These are phyloP conservation scores for Eunapius fragilis DNA, from an alignment of 37 sponge, comb jelly and placozoan genomes.

Conservation along the genomic window DNA sequence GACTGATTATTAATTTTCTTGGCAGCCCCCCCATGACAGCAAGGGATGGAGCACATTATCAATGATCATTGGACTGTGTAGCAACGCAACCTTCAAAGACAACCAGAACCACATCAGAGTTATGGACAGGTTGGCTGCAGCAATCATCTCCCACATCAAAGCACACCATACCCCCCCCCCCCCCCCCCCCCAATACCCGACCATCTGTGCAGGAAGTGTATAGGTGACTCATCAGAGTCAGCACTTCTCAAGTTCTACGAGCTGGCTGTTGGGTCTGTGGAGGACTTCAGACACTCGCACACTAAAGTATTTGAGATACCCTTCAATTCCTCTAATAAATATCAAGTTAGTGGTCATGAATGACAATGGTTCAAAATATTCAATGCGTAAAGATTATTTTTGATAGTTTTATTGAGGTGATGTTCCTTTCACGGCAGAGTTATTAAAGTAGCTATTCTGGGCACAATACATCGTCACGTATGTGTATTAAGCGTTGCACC, in stretches of 20 bases:
- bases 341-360: conserved; percentile 37
- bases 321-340: conserved; percentile 98
- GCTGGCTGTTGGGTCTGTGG: conserved; percentile 74
- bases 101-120: conserved; percentile 61
- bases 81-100: conserved; percentile 81
- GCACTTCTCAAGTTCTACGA: conserved; percentile 96
- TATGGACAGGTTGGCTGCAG: conserved; percentile 66
- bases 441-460: no score
- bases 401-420: no score
- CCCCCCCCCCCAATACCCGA: neutral
- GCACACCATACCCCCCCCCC: no score
- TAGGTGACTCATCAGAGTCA: conserved; percentile 94
- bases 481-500: neutral
- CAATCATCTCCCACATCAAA: neutral
- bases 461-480: no score
- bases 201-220: conserved; percentile 53
- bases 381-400: no score
- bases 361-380: no score
- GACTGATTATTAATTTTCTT: neutral
- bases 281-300: conserved; percentile 52
- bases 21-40: conserved; percentile 22
- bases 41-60: conserved; percentile 80
- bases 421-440: no score
- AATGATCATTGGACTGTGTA: conserved; percentile 86
- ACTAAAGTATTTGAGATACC: conserved; percentile 94